These are phyloP conservation scores for Corythornis cristatus DNA, from an alignment of 2,113 vertebrate genomes.

Conservation along the genomic window DNA sequence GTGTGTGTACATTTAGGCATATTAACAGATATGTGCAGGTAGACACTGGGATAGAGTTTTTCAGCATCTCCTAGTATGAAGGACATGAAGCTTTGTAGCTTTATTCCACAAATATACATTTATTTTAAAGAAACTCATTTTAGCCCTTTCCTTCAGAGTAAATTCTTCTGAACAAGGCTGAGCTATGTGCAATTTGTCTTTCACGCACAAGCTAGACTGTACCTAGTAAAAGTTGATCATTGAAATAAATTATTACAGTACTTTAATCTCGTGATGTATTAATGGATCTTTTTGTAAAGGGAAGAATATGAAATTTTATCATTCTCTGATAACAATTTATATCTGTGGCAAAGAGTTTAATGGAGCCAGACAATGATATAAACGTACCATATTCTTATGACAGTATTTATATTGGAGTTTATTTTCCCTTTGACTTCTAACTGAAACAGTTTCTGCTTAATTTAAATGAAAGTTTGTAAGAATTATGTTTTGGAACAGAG, in stretches of 20 bases:
- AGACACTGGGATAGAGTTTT: not conserved
- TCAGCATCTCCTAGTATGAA: not conserved
- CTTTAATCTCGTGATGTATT: conserved; percentile 30
- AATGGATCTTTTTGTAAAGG: conserved; percentile 48
- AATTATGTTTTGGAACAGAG: not conserved
- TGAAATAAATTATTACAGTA: not conserved
- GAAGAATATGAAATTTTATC: conserved; percentile 56
- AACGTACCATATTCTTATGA: conserved; percentile 39
- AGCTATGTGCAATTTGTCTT: not conserved
- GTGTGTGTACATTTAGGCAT: not conserved
- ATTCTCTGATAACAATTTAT: conserved; percentile 55
- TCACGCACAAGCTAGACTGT: not conserved
- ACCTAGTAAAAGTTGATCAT: not conserved
- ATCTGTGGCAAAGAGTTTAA: conserved; percentile 54
- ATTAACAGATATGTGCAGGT: not conserved
- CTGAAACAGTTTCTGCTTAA: conserved; percentile 27
- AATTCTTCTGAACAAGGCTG: not conserved
- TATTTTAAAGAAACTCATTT: not conserved
- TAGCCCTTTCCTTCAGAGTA: not conserved
- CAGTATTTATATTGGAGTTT: conserved; percentile 45
- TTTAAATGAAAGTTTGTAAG: conserved; percentile 9
- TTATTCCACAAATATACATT: not conserved
- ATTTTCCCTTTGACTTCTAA: conserved; percentile 25
- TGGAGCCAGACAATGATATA: conserved; percentile 49
- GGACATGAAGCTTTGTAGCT: not conserved